Evolutionary conservation across 2,113 vertebrate species (phyloP), one percentile per base, ranked within the genome.

Genomic region (Chloropsis hardwickii): DNA sequence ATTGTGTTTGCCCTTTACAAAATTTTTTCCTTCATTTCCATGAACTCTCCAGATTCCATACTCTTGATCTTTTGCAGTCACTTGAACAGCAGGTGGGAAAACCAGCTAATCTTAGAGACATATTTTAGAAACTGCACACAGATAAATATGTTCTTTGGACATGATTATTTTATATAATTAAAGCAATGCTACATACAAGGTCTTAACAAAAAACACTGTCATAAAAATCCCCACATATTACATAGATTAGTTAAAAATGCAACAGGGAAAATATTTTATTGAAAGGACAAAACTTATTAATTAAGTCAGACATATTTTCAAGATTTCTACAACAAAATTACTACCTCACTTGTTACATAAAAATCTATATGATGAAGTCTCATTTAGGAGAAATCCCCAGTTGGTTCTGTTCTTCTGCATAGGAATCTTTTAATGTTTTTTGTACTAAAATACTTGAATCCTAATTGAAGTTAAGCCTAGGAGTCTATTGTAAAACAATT

Each of bases 61-160:
- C 47, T 66, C 85, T 80, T 67, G 85, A 82, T 96, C 83, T 88
- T 66, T 92, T 95, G 48, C 86, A 95, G 79, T 76, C 53, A 80
- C 79, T 84, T 93, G n/a, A 97, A 95, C 80, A 97, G 94, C 93
- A 89, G 88, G 88, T 90, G 54, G 72, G 28, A 91, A 97, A 94
- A 95, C 24, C 73, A 96, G 44, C 18, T 92, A 69, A 95, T 93
- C 58, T 80, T 83, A 89, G 70, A 86, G 35, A 71, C 17, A 16
- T 42, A 48, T 37, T 88, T 88, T 65, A 90, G 72, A 90, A 97
- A 94, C 56, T 5, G 1, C 72, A 73, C 27, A 37, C 19, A 53
- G 62, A 89, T 77, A 94, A 94, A 69, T 81, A 76, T 58, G 71
- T 76, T 84, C 12, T 92, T 91, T 88, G 90, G 67, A 64, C 70